These are phyloP conservation scores for Phasianus colchicus DNA, from an alignment of 2,113 vertebrate genomes.

Conservation along the genomic window DNA sequence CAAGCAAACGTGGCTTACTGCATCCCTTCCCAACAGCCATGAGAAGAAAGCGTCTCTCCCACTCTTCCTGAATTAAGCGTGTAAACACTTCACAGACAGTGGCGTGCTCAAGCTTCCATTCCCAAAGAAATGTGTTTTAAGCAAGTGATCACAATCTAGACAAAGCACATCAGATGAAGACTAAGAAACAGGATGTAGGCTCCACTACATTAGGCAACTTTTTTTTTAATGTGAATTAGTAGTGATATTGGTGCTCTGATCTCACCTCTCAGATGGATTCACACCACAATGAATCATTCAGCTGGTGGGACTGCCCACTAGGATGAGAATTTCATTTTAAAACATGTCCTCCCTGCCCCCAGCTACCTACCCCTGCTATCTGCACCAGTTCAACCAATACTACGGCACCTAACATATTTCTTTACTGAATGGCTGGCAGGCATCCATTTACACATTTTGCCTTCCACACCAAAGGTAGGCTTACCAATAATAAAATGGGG, in stretches of 20 bases:
- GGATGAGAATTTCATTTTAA: background rate
- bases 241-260: background rate
- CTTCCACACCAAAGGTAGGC: background rate
- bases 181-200: accelerated
- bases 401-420: accelerated
- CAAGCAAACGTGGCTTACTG: background rate
- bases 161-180: background rate
- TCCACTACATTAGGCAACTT: background rate
- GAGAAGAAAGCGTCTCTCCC: background rate
- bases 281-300: background rate
- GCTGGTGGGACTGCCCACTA: background rate
- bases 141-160: background rate
- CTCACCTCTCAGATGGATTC: background rate
- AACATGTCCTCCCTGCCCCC: background rate
- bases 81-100: background rate
- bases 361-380: background rate
- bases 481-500: background rate
- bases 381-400: background rate
- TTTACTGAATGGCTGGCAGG: background rate
- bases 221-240: background rate
- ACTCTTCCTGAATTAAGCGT: accelerated
- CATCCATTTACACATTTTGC: accelerated
- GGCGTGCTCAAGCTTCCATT: background rate
- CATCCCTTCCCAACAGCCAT: background rate
- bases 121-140: background rate